phyloP scores from a whole-genome alignment of 2,888 invertebrate genomes.

The Steinernema scapterisci region DNA sequence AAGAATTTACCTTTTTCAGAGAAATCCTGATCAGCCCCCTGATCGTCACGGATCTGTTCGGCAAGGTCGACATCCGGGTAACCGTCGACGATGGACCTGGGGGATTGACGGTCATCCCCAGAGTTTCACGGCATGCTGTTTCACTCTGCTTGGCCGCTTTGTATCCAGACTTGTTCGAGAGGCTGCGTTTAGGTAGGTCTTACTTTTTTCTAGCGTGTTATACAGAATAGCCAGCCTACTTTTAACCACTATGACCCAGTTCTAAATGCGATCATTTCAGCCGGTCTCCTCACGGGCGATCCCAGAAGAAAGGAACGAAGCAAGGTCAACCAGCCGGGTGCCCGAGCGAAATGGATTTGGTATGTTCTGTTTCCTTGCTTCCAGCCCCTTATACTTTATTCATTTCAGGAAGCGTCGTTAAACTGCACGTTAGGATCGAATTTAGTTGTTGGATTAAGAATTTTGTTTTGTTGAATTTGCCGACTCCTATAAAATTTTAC shows the following conservation, averaged over 20 bases:
- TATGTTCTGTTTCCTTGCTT: slow-evolving; percentile 21
- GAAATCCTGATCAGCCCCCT: slow-evolving; percentile 63
- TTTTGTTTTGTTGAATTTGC: slow-evolving; percentile 4
- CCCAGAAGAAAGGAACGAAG: slow-evolving; percentile 62
- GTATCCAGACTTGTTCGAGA: slow-evolving; percentile 53
- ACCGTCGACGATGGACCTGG: slow-evolving; percentile 44
- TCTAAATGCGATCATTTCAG: slow-evolving; percentile 44
- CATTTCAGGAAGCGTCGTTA: slow-evolving; percentile 37
- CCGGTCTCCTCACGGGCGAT: slow-evolving; percentile 63
- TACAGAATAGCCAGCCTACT: background rate
- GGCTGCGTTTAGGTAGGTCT: slow-evolving; percentile 54
- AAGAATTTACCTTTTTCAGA: slow-evolving; percentile 45
- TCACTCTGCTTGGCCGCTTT: slow-evolving; percentile 61
- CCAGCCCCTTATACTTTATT: background rate
- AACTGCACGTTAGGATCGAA: background rate
- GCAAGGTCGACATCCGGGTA: slow-evolving; percentile 57
- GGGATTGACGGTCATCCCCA: slow-evolving; percentile 55
- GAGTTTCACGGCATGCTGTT: slow-evolving; percentile 60
- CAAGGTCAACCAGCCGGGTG: slow-evolving; percentile 66
- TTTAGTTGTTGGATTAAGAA: slow-evolving; percentile 9
- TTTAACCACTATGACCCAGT: background rate
- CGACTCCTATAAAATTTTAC: background rate
- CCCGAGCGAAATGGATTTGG: slow-evolving; percentile 67
- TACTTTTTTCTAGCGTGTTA: background rate
- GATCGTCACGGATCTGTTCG: slow-evolving; percentile 55